A percentile compares a stretch with the other conserved stretches of the same genome.
Conservation (phyloP, 2,113 vertebrate genomes). For the Archocentrus centrarchus region DNA sequence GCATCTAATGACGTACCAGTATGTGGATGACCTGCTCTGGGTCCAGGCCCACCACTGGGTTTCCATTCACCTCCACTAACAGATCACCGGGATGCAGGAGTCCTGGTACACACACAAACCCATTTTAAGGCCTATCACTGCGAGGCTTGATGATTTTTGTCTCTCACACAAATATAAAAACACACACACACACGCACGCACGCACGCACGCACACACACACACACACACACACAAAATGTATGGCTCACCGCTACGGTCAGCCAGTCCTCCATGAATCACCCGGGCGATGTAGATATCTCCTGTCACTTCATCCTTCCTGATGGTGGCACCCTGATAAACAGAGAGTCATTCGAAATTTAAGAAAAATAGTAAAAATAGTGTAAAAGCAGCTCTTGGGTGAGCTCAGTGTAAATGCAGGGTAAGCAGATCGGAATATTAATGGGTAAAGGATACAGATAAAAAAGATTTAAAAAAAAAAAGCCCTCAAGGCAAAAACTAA, state of each 20-base stretch:
- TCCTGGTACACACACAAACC: slow-evolving; percentile 73
- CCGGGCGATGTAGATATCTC: slow-evolving; percentile 89
- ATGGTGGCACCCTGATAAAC: slow-evolving; percentile 90
- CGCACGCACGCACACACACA: background rate
- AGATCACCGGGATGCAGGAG: slow-evolving; percentile 90
- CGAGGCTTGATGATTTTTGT: background rate
- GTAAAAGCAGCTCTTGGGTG: background rate
- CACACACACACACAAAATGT: background rate
- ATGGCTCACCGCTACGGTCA: slow-evolving; percentile 89
- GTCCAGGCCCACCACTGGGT: slow-evolving; percentile 87
- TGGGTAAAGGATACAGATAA: background rate
- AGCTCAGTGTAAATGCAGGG: background rate
- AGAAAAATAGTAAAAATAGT: background rate
- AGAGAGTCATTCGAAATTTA: background rate
- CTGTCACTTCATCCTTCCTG: slow-evolving; percentile 88
- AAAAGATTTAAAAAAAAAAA: background rate
- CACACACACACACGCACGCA: background rate
- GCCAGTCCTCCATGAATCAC: slow-evolving; percentile 92
- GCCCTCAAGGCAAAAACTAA: background rate
- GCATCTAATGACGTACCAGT: slow-evolving; percentile 80
- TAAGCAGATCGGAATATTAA: background rate
- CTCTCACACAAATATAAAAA: background rate
- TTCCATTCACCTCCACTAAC: slow-evolving; percentile 92
- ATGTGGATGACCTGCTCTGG: slow-evolving; percentile 92
- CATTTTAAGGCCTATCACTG: background rate